These are phyloP conservation scores for Margarornis squamiger DNA, from an alignment of 2,797 vertebrate species.

Conservation along the genomic window DNA sequence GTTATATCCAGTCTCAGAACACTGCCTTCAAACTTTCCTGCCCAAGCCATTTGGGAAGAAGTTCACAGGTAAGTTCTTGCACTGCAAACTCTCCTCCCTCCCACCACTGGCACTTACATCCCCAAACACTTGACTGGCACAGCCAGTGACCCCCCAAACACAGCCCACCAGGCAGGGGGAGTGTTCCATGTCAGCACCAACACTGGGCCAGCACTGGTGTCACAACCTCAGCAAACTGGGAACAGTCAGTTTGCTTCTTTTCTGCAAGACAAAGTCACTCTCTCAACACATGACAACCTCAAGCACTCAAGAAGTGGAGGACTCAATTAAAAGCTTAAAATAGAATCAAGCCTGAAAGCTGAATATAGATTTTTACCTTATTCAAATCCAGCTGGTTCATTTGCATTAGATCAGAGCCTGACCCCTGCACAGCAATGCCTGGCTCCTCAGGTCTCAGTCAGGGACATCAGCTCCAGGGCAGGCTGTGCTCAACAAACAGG, in stretches of 20 bases:
- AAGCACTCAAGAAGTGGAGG: neutral
- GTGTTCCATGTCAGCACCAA: accelerated
- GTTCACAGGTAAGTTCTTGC: neutral
- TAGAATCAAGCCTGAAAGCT: neutral
- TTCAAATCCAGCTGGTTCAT: neutral
- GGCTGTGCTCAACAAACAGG: neutral
- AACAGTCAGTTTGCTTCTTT: neutral
- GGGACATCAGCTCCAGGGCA: neutral
- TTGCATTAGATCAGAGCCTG: neutral
- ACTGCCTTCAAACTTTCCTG: neutral
- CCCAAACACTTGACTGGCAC: neutral
- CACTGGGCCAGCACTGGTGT: accelerated
- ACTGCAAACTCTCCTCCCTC: neutral
- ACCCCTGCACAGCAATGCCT: neutral
- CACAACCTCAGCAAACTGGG: neutral
- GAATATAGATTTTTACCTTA: neutral
- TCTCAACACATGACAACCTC: neutral
- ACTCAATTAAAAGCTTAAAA: conserved; percentile 36
- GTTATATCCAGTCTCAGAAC: neutral
- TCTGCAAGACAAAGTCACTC: neutral
- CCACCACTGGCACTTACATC: neutral
- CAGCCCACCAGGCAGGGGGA: neutral
- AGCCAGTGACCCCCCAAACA: neutral
- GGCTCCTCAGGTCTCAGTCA: neutral
- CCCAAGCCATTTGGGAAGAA: neutral